These are phyloP conservation scores for Cryptosula pallasiana DNA, from an alignment of 2,888 invertebrate species.

Conservation along the genomic window DNA sequence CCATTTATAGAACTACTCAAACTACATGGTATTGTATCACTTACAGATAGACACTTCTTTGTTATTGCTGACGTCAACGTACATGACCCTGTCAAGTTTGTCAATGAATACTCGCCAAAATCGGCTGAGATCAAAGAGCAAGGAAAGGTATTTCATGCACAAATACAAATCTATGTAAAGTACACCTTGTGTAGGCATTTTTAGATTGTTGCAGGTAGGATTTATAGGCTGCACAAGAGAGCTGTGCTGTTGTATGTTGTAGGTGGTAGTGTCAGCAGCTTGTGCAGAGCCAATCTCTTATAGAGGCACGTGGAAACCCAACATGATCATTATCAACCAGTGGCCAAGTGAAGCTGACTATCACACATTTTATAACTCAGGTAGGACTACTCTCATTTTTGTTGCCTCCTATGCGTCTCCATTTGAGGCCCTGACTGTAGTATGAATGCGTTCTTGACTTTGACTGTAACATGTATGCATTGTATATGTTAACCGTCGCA, in stretches of 20 bases:
- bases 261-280: constrained; percentile 22
- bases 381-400: too few relatives aligned
- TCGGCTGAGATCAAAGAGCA: neutral
- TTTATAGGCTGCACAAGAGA: neutral
- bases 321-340: constrained; percentile 18
- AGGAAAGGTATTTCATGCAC: neutral
- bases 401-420: too few relatives aligned
- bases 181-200: neutral
- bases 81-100: neutral
- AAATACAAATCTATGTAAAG: neutral
- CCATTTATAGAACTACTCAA: too few relatives aligned
- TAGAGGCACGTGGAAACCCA: constrained; percentile 18
- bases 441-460: too few relatives aligned
- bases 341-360: neutral
- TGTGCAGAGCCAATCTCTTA: neutral
- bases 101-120: constrained; percentile 9
- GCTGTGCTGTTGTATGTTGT: neutral
- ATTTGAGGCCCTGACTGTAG: too few relatives aligned
- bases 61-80: constrained; percentile 19
- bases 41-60: constrained; percentile 5
- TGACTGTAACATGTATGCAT: too few relatives aligned
- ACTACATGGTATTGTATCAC: too few relatives aligned
- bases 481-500: too few relatives aligned
- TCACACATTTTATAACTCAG: constrained; percentile 21
- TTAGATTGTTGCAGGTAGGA: neutral